Evolutionary conservation across 2,888 invertebrate species (phyloP), one percentile per base, ranked within the genome.

Genomic region (Sinhomidia bicolor): DNA sequence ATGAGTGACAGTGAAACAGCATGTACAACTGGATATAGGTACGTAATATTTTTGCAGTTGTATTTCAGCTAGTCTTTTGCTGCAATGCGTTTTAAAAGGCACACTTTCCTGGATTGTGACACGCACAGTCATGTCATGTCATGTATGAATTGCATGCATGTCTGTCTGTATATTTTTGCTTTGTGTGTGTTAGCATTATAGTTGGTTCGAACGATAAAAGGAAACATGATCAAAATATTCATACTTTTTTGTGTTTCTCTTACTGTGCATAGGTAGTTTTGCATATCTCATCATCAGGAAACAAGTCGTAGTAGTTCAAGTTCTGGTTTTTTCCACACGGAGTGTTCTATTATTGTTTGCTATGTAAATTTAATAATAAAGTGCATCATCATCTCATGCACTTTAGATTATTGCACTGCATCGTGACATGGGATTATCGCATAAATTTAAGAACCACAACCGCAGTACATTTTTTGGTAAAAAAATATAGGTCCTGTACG

Each of bases 71-170:
- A 71, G 26, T 47, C n/a, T 2, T 65, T 84, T 84, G 60, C 76
- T 84, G 84, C 84, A 84, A 74, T 84, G 84, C 84, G 84, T 84
- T 84, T 14, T 17, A 17, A 51, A 51, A 51, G 26, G 17, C n/a
- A 23, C 36, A 26, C 47, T 74, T 74, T 47, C 47, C 47, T 26
- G 3, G 23, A 23, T 74, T 74, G 47, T 74, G 74, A 26, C 54
- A 32, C 32, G 29, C 36, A 54, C 68, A 17, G 44, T 78, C 32
- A 36, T 20, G 57, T 29, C 14, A 4, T 29, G 26, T 12, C 29
- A n/a, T n/a, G n/a, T n/a, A n/a, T n/a, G n/a, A n/a, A n/a, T n/a
- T n/a, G n/a, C 6, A 4, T 60, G 60, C 23, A 23, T 23, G 60
- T 60, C n/a, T 47, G 36, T 36, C 36, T 36, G 7, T 36, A 7